phyloP scores from a whole-genome alignment of 1,140 invertebrate species.

The Proales similis region DNA sequence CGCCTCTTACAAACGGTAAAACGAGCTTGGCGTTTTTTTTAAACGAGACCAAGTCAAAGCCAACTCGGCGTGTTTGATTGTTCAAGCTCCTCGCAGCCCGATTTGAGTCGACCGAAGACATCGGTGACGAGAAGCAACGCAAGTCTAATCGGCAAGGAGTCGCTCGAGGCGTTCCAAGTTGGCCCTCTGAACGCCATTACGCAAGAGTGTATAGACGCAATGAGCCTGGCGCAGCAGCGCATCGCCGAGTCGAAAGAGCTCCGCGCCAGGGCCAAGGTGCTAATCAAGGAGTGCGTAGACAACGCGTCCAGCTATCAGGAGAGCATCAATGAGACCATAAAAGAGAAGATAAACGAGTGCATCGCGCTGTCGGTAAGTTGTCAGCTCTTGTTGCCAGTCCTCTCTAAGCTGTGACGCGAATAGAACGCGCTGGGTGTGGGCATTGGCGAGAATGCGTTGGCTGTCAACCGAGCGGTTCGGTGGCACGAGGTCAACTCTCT shows the following conservation, averaged over 20 bases:
- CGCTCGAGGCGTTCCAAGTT: slow-evolving; percentile 39
- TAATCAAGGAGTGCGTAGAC: slow-evolving; percentile 28
- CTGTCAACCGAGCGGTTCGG: slow-evolving; percentile 47
- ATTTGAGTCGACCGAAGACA: too few relatives aligned
- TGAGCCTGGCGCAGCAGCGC: slow-evolving; percentile 45
- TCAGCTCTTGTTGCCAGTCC: too few relatives aligned
- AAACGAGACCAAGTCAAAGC: neutral
- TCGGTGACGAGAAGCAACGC: neutral
- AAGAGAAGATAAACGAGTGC: too few relatives aligned
- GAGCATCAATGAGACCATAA: too few relatives aligned
- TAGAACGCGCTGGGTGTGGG: slow-evolving; percentile 43
- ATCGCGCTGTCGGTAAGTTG: too few relatives aligned
- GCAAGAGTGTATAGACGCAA: slow-evolving; percentile 46
- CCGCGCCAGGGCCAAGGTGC: slow-evolving; percentile 2
- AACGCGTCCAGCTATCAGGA: too few relatives aligned
- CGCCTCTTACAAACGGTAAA: slow-evolving; percentile 2
- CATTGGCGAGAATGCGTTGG: slow-evolving; percentile 49
- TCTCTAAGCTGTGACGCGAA: too few relatives aligned
- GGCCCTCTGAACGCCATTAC: slow-evolving; percentile 50
- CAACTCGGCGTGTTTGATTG: too few relatives aligned
- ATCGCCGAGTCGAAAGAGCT: slow-evolving; percentile 24
- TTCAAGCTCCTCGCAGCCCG: too few relatives aligned
- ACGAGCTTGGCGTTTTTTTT: neutral
- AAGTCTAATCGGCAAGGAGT: neutral
- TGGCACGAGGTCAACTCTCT: slow-evolving; percentile 50